Percentiles rank a stretch among this genome's conserved stretches.
phyloP scores from a whole-genome alignment of 2,797 vertebrate species.

The Corythornis leucogaster region DNA sequence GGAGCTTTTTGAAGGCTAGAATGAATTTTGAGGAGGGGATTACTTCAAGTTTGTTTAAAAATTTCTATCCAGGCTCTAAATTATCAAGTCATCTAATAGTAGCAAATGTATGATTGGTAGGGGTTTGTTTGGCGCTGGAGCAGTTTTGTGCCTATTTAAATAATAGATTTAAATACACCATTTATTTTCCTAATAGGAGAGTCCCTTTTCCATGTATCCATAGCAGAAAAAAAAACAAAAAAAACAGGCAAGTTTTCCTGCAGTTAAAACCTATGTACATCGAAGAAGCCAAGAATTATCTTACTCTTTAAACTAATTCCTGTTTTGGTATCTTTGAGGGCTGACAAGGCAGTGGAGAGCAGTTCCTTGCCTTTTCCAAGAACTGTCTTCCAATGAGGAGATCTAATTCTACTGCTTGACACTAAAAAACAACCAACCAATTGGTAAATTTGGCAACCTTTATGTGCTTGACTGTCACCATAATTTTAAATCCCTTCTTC shows the following conservation, averaged over 20 bases:
- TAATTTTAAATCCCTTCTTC: neutral
- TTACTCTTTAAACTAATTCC: neutral
- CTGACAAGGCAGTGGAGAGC: neutral
- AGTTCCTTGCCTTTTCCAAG: neutral
- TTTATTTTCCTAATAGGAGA: neutral
- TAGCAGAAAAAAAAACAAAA: no score
- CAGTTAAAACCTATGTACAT: neutral
- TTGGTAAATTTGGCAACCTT: neutral
- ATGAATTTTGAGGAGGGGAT: neutral
- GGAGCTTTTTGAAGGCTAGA: neutral
- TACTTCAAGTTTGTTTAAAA: neutral
- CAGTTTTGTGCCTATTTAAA: neutral
- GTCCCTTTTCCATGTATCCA: neutral
- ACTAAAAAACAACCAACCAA: neutral
- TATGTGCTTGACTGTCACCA: fast-evolving
- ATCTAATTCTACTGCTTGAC: neutral
- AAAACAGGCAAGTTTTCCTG: neutral
- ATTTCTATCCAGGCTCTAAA: neutral
- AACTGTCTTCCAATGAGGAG: neutral
- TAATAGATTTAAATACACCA: neutral
- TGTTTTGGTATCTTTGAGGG: neutral
- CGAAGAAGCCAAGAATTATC: neutral
- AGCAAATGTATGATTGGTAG: neutral
- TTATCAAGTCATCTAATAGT: fast-evolving
- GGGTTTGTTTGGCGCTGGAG: neutral